phyloP scores from a whole-genome alignment of 1,140 invertebrate species.

The Triops longicaudatus region DNA sequence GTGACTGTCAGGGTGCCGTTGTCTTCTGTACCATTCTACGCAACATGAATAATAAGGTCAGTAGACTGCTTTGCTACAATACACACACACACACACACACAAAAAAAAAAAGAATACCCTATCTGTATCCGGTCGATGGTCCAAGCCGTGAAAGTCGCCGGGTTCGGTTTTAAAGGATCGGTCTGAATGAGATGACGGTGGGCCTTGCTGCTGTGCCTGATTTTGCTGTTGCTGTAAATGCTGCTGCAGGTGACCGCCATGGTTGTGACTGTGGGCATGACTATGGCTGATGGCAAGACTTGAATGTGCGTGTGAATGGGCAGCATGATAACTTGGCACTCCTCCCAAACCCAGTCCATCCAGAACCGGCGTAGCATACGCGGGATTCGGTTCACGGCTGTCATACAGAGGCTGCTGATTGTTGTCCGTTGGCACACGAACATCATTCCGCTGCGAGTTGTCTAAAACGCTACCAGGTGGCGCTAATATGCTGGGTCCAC shows the following conservation, averaged over 20 bases:
- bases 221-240: constrained; percentile 13
- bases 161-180: constrained; percentile 28
- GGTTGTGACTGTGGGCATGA: neutral
- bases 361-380: neutral
- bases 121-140: constrained; percentile 4
- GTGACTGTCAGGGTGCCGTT: constrained; percentile 49
- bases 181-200: constrained; percentile 17
- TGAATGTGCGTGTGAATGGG: neutral
- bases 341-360: neutral
- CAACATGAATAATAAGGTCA: neutral
- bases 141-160: constrained; percentile 19
- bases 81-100: neutral
- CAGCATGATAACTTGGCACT: neutral
- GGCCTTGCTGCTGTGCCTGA: constrained; percentile 10
- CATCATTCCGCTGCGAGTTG: neutral
- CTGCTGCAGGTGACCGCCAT: neutral
- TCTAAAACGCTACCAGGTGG: neutral
- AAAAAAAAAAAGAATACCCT: too few species aligned
- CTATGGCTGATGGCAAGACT: neutral
- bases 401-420: neutral
- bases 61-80: neutral
- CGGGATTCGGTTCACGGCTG: neutral
- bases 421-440: neutral
- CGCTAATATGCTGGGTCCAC: neutral
- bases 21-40: constrained; percentile 25